Evolutionary conservation across 2,113 vertebrate species (phyloP).

Genomic region (Corythornis vintsioides): DNA sequence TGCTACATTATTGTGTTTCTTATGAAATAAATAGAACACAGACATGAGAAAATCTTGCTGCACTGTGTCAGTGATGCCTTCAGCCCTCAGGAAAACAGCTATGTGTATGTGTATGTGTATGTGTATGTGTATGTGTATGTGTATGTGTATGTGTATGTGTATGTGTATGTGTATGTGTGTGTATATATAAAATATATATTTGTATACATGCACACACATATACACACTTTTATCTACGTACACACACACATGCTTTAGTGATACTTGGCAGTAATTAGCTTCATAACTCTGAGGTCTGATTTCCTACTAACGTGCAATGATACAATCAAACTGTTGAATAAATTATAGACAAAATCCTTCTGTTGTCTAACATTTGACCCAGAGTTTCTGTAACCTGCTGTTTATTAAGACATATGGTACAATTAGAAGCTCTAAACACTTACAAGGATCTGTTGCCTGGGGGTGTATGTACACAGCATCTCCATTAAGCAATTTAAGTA

Average conservation of each 20-base stretch:
- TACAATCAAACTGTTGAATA: constrained; percentile 61
- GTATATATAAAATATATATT: no score
- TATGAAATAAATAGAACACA: not conserved
- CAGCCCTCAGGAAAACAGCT: not conserved
- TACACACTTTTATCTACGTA: not conserved
- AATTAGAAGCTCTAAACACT: constrained; percentile 66
- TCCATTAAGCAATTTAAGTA: constrained; percentile 64
- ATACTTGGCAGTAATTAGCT: not conserved
- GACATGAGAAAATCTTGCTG: not conserved
- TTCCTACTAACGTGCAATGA: constrained; percentile 1
- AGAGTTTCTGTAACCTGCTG: constrained; percentile 53
- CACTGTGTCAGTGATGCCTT: not conserved
- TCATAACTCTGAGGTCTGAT: not conserved
- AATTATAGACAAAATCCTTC: constrained; percentile 55
- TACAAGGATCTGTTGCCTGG: constrained; percentile 52
- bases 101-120: no score
- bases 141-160: no score
- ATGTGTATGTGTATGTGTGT: no score
- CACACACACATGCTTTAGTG: accelerated
- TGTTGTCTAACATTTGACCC: constrained; percentile 65
- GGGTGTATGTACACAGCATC: constrained; percentile 50
- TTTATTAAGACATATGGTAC: constrained; percentile 61
- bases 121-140: no score
- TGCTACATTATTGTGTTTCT: not conserved
- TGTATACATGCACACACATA: not conserved